Percentiles rank a stretch among this genome's conserved stretches.
Evolutionary conservation across 2,113 vertebrate species (phyloP).

Genomic region (Hepsetus odoe): DNA sequence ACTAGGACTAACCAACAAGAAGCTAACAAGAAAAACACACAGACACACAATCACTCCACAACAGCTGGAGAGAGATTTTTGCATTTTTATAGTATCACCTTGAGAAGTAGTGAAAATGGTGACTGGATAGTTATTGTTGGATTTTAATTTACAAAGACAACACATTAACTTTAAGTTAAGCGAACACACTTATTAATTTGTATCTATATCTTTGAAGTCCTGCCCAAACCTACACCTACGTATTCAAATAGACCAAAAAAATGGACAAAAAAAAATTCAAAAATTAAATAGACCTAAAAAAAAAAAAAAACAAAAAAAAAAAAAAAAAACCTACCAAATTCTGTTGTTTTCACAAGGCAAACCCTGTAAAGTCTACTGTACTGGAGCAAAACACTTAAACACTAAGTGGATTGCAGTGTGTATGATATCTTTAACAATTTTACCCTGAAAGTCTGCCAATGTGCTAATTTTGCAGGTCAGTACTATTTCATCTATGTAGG

Average conservation of each 20-base stretch:
- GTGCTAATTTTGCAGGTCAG: background rate
- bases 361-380: background rate
- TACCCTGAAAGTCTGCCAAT: background rate
- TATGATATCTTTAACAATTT: conserved; percentile 6
- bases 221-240: too few relatives aligned
- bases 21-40: conserved; percentile 17
- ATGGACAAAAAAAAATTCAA: too few relatives aligned
- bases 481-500: background rate
- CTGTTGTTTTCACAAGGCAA: background rate
- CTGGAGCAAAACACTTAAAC: background rate
- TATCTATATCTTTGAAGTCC: too few relatives aligned
- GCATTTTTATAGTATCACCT: too few relatives aligned
- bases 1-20: conserved; percentile 59
- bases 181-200: too few relatives aligned
- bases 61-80: background rate
- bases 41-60: background rate
- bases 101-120: too few relatives aligned
- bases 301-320: too few relatives aligned
- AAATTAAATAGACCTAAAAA: too few relatives aligned
- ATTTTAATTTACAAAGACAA: too few relatives aligned
- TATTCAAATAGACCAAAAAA: too few relatives aligned
- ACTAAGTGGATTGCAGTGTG: conserved; percentile 10
- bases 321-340: background rate
- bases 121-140: too few relatives aligned
- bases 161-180: too few relatives aligned